Base-by-base conservation (phyloP, 2,113 vertebrate genomes). In the Actinemys pallida region DNA sequence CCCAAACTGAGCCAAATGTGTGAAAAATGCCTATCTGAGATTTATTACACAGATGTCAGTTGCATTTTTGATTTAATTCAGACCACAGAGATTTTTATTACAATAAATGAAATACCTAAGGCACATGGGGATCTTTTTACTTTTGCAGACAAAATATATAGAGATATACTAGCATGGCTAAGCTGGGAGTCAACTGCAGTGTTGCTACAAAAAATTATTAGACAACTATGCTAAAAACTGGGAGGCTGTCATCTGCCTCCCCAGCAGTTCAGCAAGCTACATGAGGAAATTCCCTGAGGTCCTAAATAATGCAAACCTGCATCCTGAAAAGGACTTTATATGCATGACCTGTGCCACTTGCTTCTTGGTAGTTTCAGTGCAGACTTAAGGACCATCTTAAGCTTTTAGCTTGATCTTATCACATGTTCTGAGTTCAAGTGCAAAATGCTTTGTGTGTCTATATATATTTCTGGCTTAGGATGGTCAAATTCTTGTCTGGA, bases 381-480 rank as follows among this genome's bases (percentile, higher is more conserved):
- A 42, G 39, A 42, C 52, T 65, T 65, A 39, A 53, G 35, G 75
- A 9, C 7, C 22, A 11, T n/a, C 16, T 87, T 59, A 47, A 0
- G 2, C 75, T 59, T 49, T 49, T 57, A 49, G 27, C 7, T 83
- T 78, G 56, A 4, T 9, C 42, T 57, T 54, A 6, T 53, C 27
- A 19, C 42, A 19, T 17, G 24, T 42, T 5, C 49, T 3, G 6
- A 45, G n/a, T 31, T 84, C 8, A 62, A 54, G 35, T 29, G 20
- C 14, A n/a, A 1, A 16, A 1, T 42, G 1, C 12, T 84, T 29
- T 16, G 5, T 78, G 47, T 1, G 0, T 76, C 24, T 0, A 0
- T 81, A 1, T 59, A 20, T 14, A 5, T 69, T 94, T 91, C 39
- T 52, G 69, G 54, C 10, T 54, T 10, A 39, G 39, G n/a, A 72